A percentile compares a stretch with the other conserved stretches of the same genome.
phyloP scores from a whole-genome alignment of 2,797 vertebrate species.

The Cirrhinus mrigala region DNA sequence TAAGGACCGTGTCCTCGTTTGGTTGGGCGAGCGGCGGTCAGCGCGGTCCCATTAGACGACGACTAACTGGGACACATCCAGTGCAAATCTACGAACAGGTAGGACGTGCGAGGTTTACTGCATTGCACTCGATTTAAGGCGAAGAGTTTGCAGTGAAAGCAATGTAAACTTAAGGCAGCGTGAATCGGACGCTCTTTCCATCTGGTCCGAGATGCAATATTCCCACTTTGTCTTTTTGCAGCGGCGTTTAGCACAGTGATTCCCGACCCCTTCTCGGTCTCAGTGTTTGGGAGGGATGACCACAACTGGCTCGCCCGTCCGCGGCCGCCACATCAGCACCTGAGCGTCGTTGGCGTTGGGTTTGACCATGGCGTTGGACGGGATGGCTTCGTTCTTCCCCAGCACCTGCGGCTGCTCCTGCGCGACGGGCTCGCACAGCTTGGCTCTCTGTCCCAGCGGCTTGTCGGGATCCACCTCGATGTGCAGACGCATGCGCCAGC shows the following conservation, averaged over 20 bases:
- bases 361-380: slow-evolving; percentile 92
- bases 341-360: slow-evolving; percentile 99
- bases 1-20: slow-evolving; percentile 11
- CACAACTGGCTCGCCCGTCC: slow-evolving; percentile 85
- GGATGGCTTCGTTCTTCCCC: slow-evolving; percentile 91
- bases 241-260: slow-evolving; percentile 88
- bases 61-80: slow-evolving; percentile 39
- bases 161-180: slow-evolving; percentile 94
- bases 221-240: slow-evolving; percentile 66
- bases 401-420: slow-evolving; percentile 94
- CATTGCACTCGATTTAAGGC: slow-evolving; percentile 90
- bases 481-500: slow-evolving; percentile 94
- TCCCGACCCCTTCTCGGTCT: slow-evolving; percentile 78
- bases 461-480: slow-evolving; percentile 89
- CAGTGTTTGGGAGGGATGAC: slow-evolving; percentile 93
- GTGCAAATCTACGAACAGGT: background rate
- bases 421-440: slow-evolving; percentile 84
- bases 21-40: background rate
- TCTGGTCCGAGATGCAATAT: slow-evolving; percentile 30
- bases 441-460: slow-evolving; percentile 89
- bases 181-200: slow-evolving; percentile 70
- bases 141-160: slow-evolving; percentile 88
- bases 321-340: slow-evolving; percentile 99
- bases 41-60: background rate
- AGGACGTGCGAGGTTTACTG: slow-evolving; percentile 45